phyloP scores from a whole-genome alignment of 1,140 invertebrate species.

The Holotrichia oblita region DNA sequence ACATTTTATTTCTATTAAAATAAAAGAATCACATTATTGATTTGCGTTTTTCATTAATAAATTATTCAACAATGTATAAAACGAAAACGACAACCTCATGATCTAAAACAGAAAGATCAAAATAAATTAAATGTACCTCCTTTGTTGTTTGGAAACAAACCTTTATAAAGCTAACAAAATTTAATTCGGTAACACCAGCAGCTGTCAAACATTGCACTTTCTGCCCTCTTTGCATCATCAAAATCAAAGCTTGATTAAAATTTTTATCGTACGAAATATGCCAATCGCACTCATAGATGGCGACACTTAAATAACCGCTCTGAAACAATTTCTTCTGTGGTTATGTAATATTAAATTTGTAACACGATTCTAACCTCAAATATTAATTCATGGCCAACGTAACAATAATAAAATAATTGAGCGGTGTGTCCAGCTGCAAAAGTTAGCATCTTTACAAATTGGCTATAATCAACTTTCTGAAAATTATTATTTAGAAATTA shows the following conservation, averaged over 20 bases:
- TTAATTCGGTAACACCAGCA: conserved; percentile 29
- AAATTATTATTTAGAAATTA: neutral
- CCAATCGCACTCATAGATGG: conserved; percentile 35
- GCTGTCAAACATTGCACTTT: conserved; percentile 14
- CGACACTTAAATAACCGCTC: conserved; percentile 5
- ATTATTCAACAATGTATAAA: conserved; percentile 35
- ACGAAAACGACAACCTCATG: conserved; percentile 39
- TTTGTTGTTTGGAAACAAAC: neutral
- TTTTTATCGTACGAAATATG: conserved; percentile 4
- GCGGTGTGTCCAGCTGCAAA: neutral
- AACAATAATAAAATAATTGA: conserved; percentile 27
- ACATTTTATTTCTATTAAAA: no score
- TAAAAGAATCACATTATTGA: no score
- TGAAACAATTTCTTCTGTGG: neutral
- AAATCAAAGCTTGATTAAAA: neutral
- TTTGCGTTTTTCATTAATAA: neutral
- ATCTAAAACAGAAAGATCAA: neutral
- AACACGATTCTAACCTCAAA: neutral
- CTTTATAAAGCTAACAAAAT: conserved; percentile 33
- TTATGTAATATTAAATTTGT: neutral
- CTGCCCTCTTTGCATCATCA: conserved; percentile 34
- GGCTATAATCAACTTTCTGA: conserved; percentile 3
- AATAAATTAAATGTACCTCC: neutral
- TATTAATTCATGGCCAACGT: conserved; percentile 12
- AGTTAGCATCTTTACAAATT: conserved; percentile 21